Evolutionary conservation across 2,888 invertebrate genomes (phyloP).

Genomic region (Amblyjoppa proteus): DNA sequence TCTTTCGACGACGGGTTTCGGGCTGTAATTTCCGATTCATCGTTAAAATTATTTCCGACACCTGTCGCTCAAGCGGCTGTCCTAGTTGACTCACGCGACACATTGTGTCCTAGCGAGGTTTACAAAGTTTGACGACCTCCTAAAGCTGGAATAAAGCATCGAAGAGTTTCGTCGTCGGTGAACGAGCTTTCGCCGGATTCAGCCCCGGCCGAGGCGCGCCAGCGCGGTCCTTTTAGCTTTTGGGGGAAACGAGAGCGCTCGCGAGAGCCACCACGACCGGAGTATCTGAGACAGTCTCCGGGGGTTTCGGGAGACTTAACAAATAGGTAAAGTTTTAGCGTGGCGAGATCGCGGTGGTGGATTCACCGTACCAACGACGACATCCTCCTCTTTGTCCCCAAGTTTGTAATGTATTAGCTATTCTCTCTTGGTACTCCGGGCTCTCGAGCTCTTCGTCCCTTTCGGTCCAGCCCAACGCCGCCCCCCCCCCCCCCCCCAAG

Average conservation of each 20-base stretch:
- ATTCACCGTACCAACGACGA: conserved; percentile 80
- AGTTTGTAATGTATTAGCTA: conserved; percentile 85
- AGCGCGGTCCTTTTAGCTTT: conserved; percentile 14
- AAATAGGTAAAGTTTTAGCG: conserved; percentile 84
- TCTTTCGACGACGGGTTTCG: neutral
- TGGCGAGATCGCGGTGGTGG: conserved; percentile 70
- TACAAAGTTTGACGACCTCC: conserved; percentile 29
- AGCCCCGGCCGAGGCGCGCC: neutral
- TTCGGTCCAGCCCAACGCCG: conserved; percentile 12
- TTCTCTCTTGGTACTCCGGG: conserved; percentile 70
- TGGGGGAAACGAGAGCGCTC: conserved; percentile 59
- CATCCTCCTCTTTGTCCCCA: conserved; percentile 84
- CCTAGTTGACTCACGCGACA: neutral
- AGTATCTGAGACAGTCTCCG: conserved; percentile 83
- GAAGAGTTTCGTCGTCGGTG: conserved; percentile 49
- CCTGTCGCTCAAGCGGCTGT: neutral
- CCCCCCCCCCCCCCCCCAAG: conserved; percentile 28
- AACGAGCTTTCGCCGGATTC: conserved; percentile 18
- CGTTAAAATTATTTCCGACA: conserved; percentile 12
- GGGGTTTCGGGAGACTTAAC: conserved; percentile 82
- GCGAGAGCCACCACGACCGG: conserved; percentile 65
- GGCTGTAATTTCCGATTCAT: neutral
- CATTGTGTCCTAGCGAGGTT: conserved; percentile 14
- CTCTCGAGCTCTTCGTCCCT: conserved; percentile 61
- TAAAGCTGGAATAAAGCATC: conserved; percentile 28